Evolutionary conservation across 2,888 invertebrate genomes (phyloP), one percentile per base, ranked within the genome.

Genomic region (Crocallis elinguaria): DNA sequence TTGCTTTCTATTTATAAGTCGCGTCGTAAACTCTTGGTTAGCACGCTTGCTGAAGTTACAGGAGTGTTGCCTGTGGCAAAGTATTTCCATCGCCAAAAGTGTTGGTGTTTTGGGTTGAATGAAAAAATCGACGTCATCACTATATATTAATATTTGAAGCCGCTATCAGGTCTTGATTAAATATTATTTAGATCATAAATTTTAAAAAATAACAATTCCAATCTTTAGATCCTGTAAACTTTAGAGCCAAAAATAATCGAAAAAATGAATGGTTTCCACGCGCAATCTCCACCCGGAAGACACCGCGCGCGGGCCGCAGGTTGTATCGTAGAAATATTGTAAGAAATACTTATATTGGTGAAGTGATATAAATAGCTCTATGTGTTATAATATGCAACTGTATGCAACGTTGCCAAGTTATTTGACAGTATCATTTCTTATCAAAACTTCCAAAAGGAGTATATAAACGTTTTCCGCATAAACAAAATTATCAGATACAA

Each of bases 401-500:
- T 21, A 11, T 19, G 2, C 19, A 36, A 29, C 35, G 13, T 14
- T 39, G 17, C 16, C 32, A 32, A 30, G 16, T 39, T 12, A 17
- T n/a, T 33, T 35, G 33, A 29, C 14, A 36, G 7, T 33, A 37
- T 9, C 30, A 17, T 44, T 33, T 11, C 32, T 32, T 36, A 53
- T 33, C 25, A 27, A 36, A 14, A 41, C 21, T 29, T 38, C 19
- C 30, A 9, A 29, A 35, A 29, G 7, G 41, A 41, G 27, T 37
- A 37, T 30, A 53, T 4, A 35, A 53, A 55, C 49, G 53, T 61
- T 64, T 63, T 44, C 55, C 58, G 62, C 68, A 73, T 75, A 72
- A 77, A 71, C 67, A 66, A 74, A 61, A 68, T 65, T 56, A 72
- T 60, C 59, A 57, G 48, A 35, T 57, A 71, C 43, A 44, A 69